A percentile compares a stretch with the other conserved stretches of the same genome.
phyloP scores from a whole-genome alignment of 2,888 invertebrate genomes.

The Bombylius major region DNA sequence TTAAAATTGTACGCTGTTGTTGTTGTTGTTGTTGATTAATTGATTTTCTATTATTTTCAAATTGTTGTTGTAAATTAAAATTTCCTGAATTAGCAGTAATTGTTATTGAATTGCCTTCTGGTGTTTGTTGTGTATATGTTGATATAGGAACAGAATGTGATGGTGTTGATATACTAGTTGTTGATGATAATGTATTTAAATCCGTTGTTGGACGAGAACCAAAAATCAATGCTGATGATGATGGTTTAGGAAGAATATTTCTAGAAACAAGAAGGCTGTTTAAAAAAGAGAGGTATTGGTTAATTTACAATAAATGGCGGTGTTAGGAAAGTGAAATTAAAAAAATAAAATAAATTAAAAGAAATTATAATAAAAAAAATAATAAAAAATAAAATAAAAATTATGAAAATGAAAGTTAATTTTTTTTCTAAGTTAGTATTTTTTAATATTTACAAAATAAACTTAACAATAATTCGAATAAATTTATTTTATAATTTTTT shows the following conservation, averaged over 20 bases:
- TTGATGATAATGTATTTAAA: constrained; percentile 16
- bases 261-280: constrained; percentile 28
- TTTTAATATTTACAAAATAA: no score
- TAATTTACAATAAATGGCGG: constrained; percentile 16
- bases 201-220: not conserved
- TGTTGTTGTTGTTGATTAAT: not conserved
- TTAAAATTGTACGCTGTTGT: constrained; percentile 15
- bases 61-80: not conserved
- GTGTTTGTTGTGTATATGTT: not conserved
- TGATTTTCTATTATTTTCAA: not conserved
- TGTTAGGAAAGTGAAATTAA: constrained; percentile 18
- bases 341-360: constrained; percentile 1
- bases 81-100: not conserved
- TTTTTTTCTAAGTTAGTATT: no score
- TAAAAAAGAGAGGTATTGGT: constrained; percentile 10
- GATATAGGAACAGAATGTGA: not conserved
- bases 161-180: not conserved
- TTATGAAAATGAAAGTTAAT: not conserved
- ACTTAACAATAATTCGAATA: no score
- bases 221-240: constrained; percentile 6
- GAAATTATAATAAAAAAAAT: not conserved
- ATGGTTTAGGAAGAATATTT: constrained; percentile 36
- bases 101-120: not conserved
- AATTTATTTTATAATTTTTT: no score
- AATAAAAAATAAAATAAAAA: not conserved